A percentile compares a stretch with the other conserved stretches of the same genome.
Conservation (phyloP, 2,888 invertebrate genomes). For the Anagyrus pseudococci region DNA sequence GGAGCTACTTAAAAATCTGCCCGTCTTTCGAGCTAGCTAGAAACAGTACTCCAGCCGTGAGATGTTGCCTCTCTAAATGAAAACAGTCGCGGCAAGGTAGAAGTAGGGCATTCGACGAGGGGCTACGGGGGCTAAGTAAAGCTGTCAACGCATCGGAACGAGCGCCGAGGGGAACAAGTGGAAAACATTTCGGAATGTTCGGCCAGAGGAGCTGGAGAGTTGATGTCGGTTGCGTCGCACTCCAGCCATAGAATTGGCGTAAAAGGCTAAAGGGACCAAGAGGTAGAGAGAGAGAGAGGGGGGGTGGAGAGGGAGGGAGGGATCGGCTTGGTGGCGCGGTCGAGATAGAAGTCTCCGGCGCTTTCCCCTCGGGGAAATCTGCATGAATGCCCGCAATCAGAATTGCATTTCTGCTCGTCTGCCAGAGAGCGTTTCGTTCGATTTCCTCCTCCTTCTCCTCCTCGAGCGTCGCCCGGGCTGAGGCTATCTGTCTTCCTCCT, state of each 20-base stretch:
- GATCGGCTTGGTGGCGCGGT: too few relatives aligned
- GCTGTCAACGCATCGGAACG: slow-evolving; percentile 11
- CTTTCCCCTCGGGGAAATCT: slow-evolving; percentile 47
- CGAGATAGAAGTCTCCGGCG: slow-evolving; percentile 13
- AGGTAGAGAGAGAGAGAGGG: neutral
- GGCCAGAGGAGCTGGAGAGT: neutral
- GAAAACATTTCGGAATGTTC: slow-evolving; percentile 29
- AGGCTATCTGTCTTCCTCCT: slow-evolving; percentile 30
- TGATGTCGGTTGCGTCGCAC: slow-evolving; percentile 14
- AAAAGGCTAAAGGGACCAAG: slow-evolving; percentile 11
- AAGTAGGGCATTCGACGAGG: too few relatives aligned
- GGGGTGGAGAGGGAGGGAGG: neutral
- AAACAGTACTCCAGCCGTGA: too few relatives aligned
- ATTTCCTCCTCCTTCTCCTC: slow-evolving; percentile 40
- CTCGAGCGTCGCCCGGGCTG: slow-evolving; percentile 30
- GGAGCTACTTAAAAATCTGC: too few relatives aligned
- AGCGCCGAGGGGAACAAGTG: slow-evolving; percentile 26
- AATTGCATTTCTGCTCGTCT: slow-evolving; percentile 49
- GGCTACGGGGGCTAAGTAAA: slow-evolving; percentile 13
- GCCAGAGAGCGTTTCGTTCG: slow-evolving; percentile 44
- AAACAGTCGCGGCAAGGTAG: too few relatives aligned
- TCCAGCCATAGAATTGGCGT: slow-evolving; percentile 26
- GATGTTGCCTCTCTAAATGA: too few relatives aligned
- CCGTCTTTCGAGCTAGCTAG: too few relatives aligned
- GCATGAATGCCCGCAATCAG: slow-evolving; percentile 52